Base-by-base conservation (phyloP, 2,888 invertebrate genomes). In the Cosmorhoe ocellata region DNA sequence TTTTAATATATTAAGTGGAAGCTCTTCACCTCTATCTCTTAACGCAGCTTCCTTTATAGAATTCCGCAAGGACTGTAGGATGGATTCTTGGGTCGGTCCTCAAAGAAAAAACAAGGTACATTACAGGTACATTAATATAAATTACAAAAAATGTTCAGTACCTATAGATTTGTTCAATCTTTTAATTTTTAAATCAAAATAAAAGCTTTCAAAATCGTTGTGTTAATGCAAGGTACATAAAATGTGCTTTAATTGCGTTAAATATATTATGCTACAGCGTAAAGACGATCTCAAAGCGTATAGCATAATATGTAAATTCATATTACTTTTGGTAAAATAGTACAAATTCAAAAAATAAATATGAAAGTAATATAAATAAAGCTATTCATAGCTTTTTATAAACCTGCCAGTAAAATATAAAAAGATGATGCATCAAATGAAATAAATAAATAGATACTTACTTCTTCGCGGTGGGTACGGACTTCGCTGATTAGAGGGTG, bases 401-500 rank as follows among this genome's bases (percentile, higher is more conserved):
- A n/a, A n/a, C n/a, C n/a, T n/a, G n/a, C n/a, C n/a, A n/a, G n/a
- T n/a, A 26, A 38, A 27, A 33, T 7, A 18, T 40, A 32, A 13
- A 38, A 4, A 10, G 2, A 22, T 10, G 31, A 2, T 26, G 37
- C 24, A 31, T 31, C 31, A 40, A 14, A 26, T 9, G 13, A 14
- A 14, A 33, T 18, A 10, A n/a, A n/a, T 33, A 11, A 1, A 5
- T 34, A 34, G 10, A 31, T 49, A 94, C 95, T 95, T 92, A 97
- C 96, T 93, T 92, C 96, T 93, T 85, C 96, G 92, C 63, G 94
- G 91, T 66, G 95, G 95, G 84, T 96, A 96, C 49, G 96, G 96
- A 83, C 96, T 96, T 79, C 96, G 94, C 87, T 95, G 95, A 76
- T 93, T 95, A 66, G 95, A 94, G 74, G 95, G 93, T 64, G 95